Percentiles rank a stretch among this genome's conserved stretches.
Conservation (phyloP, 2,113 vertebrate genomes). For the Gymnogyps californianus region DNA sequence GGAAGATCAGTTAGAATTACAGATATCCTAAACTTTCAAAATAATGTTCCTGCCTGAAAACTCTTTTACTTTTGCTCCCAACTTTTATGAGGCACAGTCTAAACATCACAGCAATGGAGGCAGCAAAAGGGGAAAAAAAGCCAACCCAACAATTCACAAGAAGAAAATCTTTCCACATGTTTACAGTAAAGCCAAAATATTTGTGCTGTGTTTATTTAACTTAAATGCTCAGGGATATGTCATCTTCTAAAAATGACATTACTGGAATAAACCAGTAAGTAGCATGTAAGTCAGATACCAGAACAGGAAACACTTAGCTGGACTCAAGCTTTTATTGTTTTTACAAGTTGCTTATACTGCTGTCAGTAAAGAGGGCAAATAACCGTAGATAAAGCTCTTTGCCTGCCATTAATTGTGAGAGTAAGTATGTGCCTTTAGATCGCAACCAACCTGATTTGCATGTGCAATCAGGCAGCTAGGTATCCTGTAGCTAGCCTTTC, state of each 20-base stretch:
- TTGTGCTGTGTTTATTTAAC: conserved; percentile 30
- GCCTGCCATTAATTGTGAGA: neutral
- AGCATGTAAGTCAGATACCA: neutral
- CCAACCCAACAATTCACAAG: neutral
- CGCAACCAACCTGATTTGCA: neutral
- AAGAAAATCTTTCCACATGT: neutral
- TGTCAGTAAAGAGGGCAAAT: neutral
- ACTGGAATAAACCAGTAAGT: neutral
- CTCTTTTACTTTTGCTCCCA: conserved; percentile 3
- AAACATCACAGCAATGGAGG: neutral
- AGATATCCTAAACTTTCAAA: conserved; percentile 28
- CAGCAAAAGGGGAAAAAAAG: neutral
- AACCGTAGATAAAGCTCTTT: neutral
- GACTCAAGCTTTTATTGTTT: neutral
- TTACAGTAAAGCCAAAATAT: neutral
- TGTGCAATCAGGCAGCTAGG: neutral
- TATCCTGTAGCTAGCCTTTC: neutral
- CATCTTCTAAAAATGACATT: neutral
- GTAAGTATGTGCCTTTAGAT: neutral
- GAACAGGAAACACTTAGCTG: neutral
- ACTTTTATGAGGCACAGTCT: conserved; percentile 28
- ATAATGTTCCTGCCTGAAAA: conserved; percentile 9
- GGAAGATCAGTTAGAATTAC: conserved; percentile 49
- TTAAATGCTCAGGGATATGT: neutral
- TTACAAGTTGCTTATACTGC: neutral